Evolutionary conservation across 30 jellyfish, hydroid and myxozoan species (phyloP), one percentile per base, ranked within the genome.

Genomic region (Aurelia aurita): DNA sequence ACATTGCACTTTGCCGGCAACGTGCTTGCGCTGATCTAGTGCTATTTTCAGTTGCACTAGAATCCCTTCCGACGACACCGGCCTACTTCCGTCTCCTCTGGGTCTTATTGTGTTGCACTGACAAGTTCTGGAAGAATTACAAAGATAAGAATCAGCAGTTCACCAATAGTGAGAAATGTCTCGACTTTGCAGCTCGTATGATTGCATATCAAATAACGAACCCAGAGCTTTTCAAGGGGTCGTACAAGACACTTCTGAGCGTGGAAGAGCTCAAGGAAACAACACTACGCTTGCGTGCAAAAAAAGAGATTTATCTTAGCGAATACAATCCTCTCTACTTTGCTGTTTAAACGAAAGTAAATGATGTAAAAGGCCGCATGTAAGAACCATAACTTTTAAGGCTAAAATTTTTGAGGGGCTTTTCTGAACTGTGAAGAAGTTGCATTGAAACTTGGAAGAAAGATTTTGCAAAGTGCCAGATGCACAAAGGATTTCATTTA

Each of bases 1-100:
- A 87, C 75, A 87, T 75, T 44, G 95, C 97, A 7, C 87, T 92
- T 22, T 86, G 96, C 86, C 60, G 92, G 65, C 98, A 92, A 57
- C 95, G 98, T 25, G 51, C 25, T 39, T 70, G 87, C 1, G 63
- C 35, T 26, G 14, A 62, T 16, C 75, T 86, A 22, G 46, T 92
- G 14, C 73, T 87, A n/a, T 79, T 80, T 55, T 97, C 98, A 3
- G 69, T 92, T 19, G 66, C 76, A 79, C 28, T 87, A 49, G 96
- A 67, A 43, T 72, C 44, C 0, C 89, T 92, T 34, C 97, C 97
- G 1, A 15, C 87, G 13, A 18, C 78, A 15, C 98, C 98, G 31
- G 97, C 92, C 26, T 92, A 86, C 83, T 80, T 94, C 21, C 97
- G 86, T 26, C 84, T 92, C 3, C 81, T 94, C 16, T 78, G 90